Evolutionary conservation across 1,140 invertebrate species (phyloP).

Genomic region (Brachionus calyciflorus): DNA sequence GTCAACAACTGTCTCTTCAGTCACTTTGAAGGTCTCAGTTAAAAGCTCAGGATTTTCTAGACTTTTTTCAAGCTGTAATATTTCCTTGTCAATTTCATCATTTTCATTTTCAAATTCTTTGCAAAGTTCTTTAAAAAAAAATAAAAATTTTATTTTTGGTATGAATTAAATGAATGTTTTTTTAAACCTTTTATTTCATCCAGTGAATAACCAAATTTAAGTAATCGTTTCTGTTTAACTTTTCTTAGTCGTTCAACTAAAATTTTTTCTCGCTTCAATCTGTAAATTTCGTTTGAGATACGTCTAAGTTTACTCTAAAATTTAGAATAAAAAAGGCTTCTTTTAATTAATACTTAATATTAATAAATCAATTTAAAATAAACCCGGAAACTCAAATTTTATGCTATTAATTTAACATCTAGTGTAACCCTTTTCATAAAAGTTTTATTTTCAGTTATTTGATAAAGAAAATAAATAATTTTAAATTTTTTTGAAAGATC

Average conservation of each 20-base stretch:
- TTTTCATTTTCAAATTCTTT: conserved; percentile 23
- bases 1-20: background rate
- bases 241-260: conserved; percentile 17
- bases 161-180: too few relatives aligned
- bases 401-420: too few relatives aligned
- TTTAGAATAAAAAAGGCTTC: background rate
- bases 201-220: conserved; percentile 29
- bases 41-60: background rate
- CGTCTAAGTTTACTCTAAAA: conserved; percentile 35
- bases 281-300: conserved; percentile 36
- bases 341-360: background rate
- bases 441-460: too few relatives aligned
- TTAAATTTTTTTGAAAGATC: too few relatives aligned
- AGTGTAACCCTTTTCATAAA: too few relatives aligned
- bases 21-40: background rate
- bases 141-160: background rate
- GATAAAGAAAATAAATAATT: too few relatives aligned
- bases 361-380: background rate
- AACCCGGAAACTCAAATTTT: too few relatives aligned
- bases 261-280: conserved; percentile 20
- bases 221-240: conserved; percentile 31
- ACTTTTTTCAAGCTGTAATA: background rate
- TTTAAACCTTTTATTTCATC: conserved; percentile 37
- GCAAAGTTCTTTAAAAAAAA: background rate
- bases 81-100: conserved; percentile 32